Conservation (phyloP, 2,888 invertebrate genomes). For the Bombyx huttoni region DNA sequence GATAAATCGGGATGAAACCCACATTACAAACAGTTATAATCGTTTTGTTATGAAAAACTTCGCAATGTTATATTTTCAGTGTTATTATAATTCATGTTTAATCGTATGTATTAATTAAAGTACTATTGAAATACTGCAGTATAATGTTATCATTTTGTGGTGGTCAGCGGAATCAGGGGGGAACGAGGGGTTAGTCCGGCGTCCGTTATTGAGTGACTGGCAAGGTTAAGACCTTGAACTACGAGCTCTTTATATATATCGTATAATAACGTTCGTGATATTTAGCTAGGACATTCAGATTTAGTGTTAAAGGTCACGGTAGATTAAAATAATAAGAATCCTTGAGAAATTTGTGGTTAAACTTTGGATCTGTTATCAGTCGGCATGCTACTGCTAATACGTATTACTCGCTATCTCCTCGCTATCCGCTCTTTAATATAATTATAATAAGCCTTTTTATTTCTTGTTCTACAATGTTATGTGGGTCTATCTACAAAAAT, state of each 20-base stretch:
- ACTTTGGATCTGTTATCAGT: not conserved
- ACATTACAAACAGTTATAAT: no score
- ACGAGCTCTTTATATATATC: conserved; percentile 13
- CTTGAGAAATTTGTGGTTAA: not conserved
- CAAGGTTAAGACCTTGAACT: conserved; percentile 93
- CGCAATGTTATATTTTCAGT: no score
- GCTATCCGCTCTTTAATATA: no score
- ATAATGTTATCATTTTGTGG: conserved; percentile 19
- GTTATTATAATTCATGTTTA: not conserved
- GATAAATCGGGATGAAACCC: no score
- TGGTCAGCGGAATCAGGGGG: conserved; percentile 14
- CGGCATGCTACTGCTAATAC: not conserved
- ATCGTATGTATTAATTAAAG: not conserved
- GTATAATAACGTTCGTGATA: conserved; percentile 4
- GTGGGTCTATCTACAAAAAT: no score
- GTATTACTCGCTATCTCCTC: no score
- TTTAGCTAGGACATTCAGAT: conserved; percentile 48
- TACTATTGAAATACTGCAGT: conserved; percentile 20
- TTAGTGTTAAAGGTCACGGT: conserved; percentile 3
- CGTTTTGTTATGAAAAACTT: no score
- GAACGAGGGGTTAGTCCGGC: conserved; percentile 65
- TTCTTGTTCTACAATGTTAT: no score
- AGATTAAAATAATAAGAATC: not conserved
- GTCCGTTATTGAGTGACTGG: conserved; percentile 84
- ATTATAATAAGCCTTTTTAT: no score